phyloP scores from a whole-genome alignment of 2,888 invertebrate genomes.

The Atherix ibis region DNA sequence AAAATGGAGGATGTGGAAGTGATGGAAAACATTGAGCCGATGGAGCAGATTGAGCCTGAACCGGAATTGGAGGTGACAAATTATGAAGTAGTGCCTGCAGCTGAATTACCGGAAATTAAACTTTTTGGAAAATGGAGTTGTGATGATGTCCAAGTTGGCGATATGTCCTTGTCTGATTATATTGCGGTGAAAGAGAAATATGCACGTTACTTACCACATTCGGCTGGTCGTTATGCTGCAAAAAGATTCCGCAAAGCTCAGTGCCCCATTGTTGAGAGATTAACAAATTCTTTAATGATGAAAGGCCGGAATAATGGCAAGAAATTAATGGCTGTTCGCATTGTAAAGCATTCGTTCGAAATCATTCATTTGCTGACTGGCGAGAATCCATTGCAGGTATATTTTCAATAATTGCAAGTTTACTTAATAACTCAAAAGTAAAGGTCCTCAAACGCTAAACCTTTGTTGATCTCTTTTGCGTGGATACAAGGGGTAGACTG shows the following conservation, averaged over 20 bases:
- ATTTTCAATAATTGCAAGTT: too few relatives aligned
- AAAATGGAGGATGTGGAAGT: slow-evolving; percentile 32
- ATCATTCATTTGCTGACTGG: slow-evolving; percentile 89
- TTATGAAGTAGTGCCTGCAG: slow-evolving; percentile 40
- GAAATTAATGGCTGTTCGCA: slow-evolving; percentile 96
- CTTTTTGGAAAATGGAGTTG: slow-evolving; percentile 93
- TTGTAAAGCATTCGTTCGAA: slow-evolving; percentile 98
- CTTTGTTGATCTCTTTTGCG: slow-evolving; percentile 15
- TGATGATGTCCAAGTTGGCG: slow-evolving; percentile 94
- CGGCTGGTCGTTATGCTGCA: slow-evolving; percentile 93
- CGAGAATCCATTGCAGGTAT: slow-evolving; percentile 71
- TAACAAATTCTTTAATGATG: slow-evolving; percentile 98
- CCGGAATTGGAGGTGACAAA: slow-evolving; percentile 23
- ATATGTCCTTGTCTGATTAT: slow-evolving; percentile 94
- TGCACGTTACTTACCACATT: slow-evolving; percentile 97
- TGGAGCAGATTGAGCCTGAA: slow-evolving; percentile 28
- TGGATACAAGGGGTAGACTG: slow-evolving; percentile 25
- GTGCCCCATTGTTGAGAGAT: slow-evolving; percentile 96
- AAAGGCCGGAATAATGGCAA: slow-evolving; percentile 99
- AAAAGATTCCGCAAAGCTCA: slow-evolving; percentile 98
- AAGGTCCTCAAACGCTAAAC: slow-evolving; percentile 27
- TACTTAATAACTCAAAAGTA: too few relatives aligned
- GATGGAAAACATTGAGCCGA: slow-evolving; percentile 24
- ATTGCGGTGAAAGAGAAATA: slow-evolving; percentile 94
- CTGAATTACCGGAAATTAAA: slow-evolving; percentile 92